phyloP scores from a whole-genome alignment of 2,113 vertebrate species.

The Aviceda subcristata region DNA sequence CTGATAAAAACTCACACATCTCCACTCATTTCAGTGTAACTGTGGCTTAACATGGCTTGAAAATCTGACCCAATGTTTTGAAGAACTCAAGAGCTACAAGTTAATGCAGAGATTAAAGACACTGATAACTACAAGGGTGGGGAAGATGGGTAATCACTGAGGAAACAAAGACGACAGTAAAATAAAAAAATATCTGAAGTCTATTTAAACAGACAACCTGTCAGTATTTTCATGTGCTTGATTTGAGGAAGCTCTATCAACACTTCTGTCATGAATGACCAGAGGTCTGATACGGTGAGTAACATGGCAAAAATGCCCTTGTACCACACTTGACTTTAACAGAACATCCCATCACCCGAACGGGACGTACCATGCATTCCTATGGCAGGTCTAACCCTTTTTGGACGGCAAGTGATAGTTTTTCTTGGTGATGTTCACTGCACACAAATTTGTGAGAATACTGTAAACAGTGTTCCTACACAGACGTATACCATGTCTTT shows the following conservation, averaged over 20 bases:
- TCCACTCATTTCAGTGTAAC: conserved; percentile 7
- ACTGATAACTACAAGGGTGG: neutral
- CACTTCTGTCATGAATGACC: neutral
- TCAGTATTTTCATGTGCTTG: neutral
- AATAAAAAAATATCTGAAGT: neutral
- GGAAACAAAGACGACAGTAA: neutral
- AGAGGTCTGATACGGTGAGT: neutral
- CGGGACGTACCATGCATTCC: neutral
- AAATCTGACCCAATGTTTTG: neutral
- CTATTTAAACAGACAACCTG: neutral
- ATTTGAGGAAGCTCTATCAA: neutral
- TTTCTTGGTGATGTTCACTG: neutral
- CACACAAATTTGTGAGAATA: neutral
- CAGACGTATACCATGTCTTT: neutral
- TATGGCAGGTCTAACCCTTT: neutral
- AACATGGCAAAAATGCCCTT: neutral
- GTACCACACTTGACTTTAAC: neutral
- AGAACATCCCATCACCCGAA: neutral
- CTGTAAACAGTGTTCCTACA: neutral
- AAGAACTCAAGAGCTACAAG: neutral
- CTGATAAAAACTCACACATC: conserved; percentile 46
- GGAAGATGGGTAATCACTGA: neutral
- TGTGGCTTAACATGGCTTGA: neutral
- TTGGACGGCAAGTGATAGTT: neutral
- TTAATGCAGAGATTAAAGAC: neutral